phyloP scores from a whole-genome alignment of 2,888 invertebrate genomes.

The Sussaba pulchella region DNA sequence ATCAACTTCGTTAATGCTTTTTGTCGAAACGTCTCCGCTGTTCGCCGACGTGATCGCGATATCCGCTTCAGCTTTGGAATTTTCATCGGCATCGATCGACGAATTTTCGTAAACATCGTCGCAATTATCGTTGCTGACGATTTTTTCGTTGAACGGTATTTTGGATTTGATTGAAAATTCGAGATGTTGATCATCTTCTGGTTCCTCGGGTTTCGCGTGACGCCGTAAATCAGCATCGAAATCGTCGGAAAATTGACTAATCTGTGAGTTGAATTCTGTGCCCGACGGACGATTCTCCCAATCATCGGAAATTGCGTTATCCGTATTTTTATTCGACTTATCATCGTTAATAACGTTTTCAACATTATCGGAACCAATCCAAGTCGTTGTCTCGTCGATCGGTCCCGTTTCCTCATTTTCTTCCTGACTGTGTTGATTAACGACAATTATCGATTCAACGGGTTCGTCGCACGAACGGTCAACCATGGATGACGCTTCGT shows the following conservation, averaged over 20 bases:
- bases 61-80: conserved; percentile 3
- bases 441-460: no score
- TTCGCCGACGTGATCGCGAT: background rate
- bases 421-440: conserved; percentile 50
- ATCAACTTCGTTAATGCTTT: conserved; percentile 27
- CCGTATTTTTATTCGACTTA: conserved; percentile 4
- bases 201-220: conserved; percentile 9
- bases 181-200: conserved; percentile 27
- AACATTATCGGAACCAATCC: background rate
- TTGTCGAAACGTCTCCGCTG: background rate
- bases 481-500: no score
- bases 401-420: conserved; percentile 21
- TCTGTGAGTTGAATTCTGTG: conserved; percentile 52
- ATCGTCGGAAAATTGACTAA: conserved; percentile 74
- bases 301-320: conserved; percentile 55
- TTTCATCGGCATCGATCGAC: background rate
- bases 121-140: conserved; percentile 7
- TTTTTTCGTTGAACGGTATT: background rate
- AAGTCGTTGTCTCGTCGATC: conserved; percentile 5
- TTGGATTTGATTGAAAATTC: background rate
- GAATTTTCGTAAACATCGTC: background rate
- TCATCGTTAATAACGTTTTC: background rate
- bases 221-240: conserved; percentile 53
- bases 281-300: conserved; percentile 63
- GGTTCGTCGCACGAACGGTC: conserved; percentile 35